Conservation (phyloP, 1,140 invertebrate species). For the Zaprionus lachaisei region DNA sequence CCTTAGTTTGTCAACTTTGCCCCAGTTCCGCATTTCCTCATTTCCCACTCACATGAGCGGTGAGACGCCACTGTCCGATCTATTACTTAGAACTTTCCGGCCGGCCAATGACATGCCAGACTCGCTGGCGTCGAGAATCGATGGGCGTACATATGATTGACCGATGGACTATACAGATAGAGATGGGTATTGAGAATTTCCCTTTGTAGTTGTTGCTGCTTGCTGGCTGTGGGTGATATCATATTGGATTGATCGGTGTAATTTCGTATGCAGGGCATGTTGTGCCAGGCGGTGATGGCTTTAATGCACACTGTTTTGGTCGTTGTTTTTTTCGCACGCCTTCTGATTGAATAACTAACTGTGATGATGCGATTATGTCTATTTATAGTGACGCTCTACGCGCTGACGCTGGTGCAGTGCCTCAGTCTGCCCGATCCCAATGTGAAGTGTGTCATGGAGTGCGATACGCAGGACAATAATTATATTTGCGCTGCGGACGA, state of each 20-base stretch:
- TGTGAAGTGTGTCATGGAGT: constrained; percentile 75
- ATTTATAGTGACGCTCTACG: constrained; percentile 74
- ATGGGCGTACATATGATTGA: constrained; percentile 55
- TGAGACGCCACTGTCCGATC: constrained; percentile 4
- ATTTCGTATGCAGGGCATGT: constrained; percentile 56
- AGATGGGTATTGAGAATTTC: constrained; percentile 1
- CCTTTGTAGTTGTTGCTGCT: not conserved
- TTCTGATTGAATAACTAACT: constrained; percentile 57
- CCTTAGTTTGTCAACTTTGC: not conserved
- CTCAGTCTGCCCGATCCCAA: constrained; percentile 73
- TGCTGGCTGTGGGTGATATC: constrained; percentile 57
- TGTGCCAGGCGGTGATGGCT: constrained; percentile 23
- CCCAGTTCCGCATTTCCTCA: not conserved
- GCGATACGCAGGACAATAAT: constrained; percentile 64
- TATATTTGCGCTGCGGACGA: constrained; percentile 79
- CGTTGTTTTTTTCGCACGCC: constrained; percentile 39
- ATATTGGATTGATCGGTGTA: constrained; percentile 45
- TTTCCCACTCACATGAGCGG: not conserved
- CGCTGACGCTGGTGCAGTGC: constrained; percentile 68
- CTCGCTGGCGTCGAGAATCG: constrained; percentile 64
- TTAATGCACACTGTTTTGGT: not conserved
- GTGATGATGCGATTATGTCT: constrained; percentile 40
- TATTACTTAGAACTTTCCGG: constrained; percentile 22
- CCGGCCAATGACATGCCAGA: constrained; percentile 52
- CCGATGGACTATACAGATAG: constrained; percentile 16